Evolutionary conservation across 2,797 vertebrate genomes (phyloP), one percentile per base, ranked within the genome.

Genomic region (Xenops minutus): DNA sequence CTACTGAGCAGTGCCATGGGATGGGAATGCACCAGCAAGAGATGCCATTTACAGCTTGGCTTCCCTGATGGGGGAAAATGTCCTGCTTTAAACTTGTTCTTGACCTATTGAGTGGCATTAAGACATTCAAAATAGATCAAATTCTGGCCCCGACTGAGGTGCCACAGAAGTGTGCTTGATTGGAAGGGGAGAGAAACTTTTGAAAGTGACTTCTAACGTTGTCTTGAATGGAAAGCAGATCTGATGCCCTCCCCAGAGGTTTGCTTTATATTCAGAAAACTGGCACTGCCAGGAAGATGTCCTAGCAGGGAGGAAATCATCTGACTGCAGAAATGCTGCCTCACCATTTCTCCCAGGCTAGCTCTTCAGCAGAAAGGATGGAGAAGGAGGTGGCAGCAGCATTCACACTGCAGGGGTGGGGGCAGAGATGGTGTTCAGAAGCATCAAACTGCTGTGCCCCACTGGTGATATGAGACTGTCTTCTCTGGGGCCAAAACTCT

Each of bases 371-470:
- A 56, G 61, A 55, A 59, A 59, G 13, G 48, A 48, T 5, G 52
- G 27, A 86, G 62, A 6, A 64, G 66, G 77, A 69, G 27, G 52
- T 64, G 43, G 49, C 36, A 43, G 36, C 43, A 51, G 48, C 37
- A 29, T 10, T 27, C 49, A 36, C 2, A 0, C 34, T 48, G 56
- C 19, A 37, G 30, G 15, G 24, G 14, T 5, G 14, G 6, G 20
- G 59, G 27, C n/a, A 46, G n/a, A 41, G 30, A n/a, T 1, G 8
- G 13, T 44, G 10, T 49, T 64, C 30, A 64, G 48, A 59, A 43
- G 46, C 51, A 29, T n/a, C 58, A 59, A 73, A 62, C 52, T 74
- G n/a, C n/a, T 61, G 15, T 21, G 26, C 59, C 46, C 41, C 18
- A 26, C 3, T 16, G 51, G 24, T 32, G 14, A 64, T 39, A 29